Evolutionary conservation across 1,140 invertebrate genomes (phyloP), one percentile per base, ranked within the genome.

Genomic region (Pachyrhynchus sulphureomaculatus): DNA sequence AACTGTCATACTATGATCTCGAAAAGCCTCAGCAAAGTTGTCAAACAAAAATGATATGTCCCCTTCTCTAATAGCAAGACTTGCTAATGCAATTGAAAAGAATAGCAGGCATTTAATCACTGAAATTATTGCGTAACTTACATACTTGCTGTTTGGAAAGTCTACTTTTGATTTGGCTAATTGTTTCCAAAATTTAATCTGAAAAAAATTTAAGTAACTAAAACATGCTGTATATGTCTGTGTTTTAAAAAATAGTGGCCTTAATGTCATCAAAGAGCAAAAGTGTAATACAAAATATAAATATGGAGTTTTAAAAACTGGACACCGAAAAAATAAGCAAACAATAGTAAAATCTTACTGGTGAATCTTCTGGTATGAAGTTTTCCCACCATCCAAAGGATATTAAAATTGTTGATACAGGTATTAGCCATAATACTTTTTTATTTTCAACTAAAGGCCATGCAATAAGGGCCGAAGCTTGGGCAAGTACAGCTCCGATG

Each of bases 361-460:
- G 21, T 48, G 57, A 57, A 81, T 80, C 77, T 64, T 77, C 78
- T 60, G 84, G 83, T 10, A 88, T 81, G 72, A 84, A 94, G 77
- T 94, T 95, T 71, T 89, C 86, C 92, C 91, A 93, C 86, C 90
- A 93, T 15, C 88, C 85, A 56, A 85, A 80, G 0, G 90, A 92
- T n/a, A 89, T 84, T 3, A 91, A 77, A 39, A 89, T 68, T 1
- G 90, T 72, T 0, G 86, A 78, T 0, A 88, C 64, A 10, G 88
- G 87, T 42, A 90, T 79, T 9, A 85, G 69, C 80, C 85, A 90
- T 10, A 80, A 67, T 32, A 72, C 65, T 13, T 75, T 71, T 0
- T 33, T 10, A 2, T 70, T 48, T 52, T 78, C 76, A 32, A 82
- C 70, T 2, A 86, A 59, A 17, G 87, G 87, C 87, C 87, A 90